Conservation (phyloP, 2,888 invertebrate genomes). For the Parasteatoda lunata region DNA sequence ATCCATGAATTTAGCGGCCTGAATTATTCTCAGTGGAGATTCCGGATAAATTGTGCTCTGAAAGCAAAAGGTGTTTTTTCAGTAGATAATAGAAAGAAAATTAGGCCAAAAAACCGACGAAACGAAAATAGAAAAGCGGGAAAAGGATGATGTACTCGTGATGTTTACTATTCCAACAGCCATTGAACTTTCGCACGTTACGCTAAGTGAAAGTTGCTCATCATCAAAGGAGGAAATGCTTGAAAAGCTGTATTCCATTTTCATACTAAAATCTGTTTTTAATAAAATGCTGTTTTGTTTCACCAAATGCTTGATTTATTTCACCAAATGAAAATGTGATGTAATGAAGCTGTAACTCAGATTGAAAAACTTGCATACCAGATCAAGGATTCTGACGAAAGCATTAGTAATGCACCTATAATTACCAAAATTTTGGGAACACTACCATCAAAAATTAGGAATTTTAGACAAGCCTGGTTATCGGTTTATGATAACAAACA, state of each 20-base stretch:
- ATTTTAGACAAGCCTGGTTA: conserved; percentile 18
- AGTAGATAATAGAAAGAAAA: neutral
- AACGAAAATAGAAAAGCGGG: neutral
- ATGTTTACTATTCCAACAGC: conserved; percentile 22
- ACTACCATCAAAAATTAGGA: neutral
- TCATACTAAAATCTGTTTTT: conserved; percentile 11
- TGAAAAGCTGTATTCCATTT: neutral
- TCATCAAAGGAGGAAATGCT: neutral
- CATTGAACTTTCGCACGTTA: conserved; percentile 6
- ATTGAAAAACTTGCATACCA: conserved; percentile 9
- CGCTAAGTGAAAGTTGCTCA: neutral
- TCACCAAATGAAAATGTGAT: too few relatives aligned
- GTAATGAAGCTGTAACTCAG: neutral
- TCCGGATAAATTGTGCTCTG: conserved; percentile 17
- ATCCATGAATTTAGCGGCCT: neutral
- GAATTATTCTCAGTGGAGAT: conserved; percentile 17
- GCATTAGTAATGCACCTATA: neutral
- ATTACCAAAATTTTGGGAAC: conserved; percentile 10
- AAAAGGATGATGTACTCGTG: neutral
- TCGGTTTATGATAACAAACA: conserved; percentile 25
- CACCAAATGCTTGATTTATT: too few relatives aligned
- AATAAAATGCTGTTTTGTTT: conserved; percentile 19
- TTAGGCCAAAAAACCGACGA: neutral
- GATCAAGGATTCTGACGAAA: conserved; percentile 4
- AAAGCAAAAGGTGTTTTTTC: conserved; percentile 20